Conservation (phyloP, 2,113 vertebrate genomes). For the Heterochromis multidens region DNA sequence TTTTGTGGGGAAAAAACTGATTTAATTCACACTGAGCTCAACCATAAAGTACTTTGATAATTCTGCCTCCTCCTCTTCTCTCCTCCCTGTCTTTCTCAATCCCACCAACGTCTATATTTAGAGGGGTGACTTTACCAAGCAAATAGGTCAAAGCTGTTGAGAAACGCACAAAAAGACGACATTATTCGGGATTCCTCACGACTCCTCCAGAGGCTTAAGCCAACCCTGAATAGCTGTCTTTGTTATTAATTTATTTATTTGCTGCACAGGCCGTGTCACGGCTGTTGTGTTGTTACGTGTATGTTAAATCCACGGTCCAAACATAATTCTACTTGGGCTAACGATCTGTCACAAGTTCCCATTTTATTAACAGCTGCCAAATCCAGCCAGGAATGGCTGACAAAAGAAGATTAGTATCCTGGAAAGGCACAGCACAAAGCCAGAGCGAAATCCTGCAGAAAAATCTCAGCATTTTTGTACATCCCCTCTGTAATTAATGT, state of each 20-base stretch:
- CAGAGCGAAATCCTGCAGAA: neutral
- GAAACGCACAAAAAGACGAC: conserved; percentile 34
- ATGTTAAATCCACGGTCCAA: conserved; percentile 13
- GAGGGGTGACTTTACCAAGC: conserved; percentile 52
- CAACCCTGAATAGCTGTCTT: conserved; percentile 6
- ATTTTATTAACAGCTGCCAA: neutral
- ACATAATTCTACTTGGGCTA: neutral
- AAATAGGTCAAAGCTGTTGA: conserved; percentile 65
- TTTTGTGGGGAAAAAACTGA: neutral
- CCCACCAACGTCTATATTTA: conserved; percentile 47
- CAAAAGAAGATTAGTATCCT: conserved; percentile 10
- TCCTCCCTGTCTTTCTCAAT: neutral
- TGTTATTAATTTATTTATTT: neutral
- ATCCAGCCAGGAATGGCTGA: neutral
- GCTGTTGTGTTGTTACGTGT: neutral
- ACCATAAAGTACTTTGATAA: conserved; percentile 15
- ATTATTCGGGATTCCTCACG: conserved; percentile 16
- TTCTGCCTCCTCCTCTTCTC: neutral
- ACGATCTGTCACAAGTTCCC: conserved; percentile 26
- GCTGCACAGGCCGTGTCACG: neutral
- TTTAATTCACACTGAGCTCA: conserved; percentile 15
- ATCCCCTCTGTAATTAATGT: neutral
- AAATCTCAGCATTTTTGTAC: neutral
- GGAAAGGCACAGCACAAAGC: neutral
- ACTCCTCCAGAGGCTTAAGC: conserved; percentile 9